Evolutionary conservation across 2,797 vertebrate genomes (phyloP).

Genomic region (Ptychadena robeensis): DNA sequence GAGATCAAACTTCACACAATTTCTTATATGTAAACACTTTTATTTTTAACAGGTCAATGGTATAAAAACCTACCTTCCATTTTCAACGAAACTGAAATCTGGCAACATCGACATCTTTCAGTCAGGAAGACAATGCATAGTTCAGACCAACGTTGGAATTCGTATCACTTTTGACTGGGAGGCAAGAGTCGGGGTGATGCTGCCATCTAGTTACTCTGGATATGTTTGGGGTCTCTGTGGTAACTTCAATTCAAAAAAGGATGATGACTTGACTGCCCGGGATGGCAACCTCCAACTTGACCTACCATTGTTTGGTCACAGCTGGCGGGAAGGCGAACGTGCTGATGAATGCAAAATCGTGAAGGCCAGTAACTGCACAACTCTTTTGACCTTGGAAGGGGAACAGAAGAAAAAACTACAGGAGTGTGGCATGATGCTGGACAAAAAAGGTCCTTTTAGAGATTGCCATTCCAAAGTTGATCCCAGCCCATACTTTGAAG

Average conservation of each 20-base stretch:
- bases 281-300: slow-evolving; percentile 58
- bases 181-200: slow-evolving; percentile 66
- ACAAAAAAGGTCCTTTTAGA: slow-evolving; percentile 71
- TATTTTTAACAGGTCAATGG: slow-evolving; percentile 69
- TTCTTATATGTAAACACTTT: not conserved
- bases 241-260: slow-evolving; percentile 71
- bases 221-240: slow-evolving; percentile 75
- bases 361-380: slow-evolving; percentile 65
- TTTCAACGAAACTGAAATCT: slow-evolving; percentile 26
- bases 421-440: slow-evolving; percentile 71
- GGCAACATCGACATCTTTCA: slow-evolving; percentile 66
- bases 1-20: too few species aligned
- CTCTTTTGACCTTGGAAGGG: slow-evolving; percentile 64
- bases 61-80: slow-evolving; percentile 66
- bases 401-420: slow-evolving; percentile 62
- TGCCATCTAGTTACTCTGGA: slow-evolving; percentile 72
- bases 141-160: slow-evolving; percentile 71
- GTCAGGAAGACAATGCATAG: slow-evolving; percentile 64
- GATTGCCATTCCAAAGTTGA: slow-evolving; percentile 68
- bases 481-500: slow-evolving; percentile 68
- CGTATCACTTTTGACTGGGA: slow-evolving; percentile 72
- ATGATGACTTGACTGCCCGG: slow-evolving; percentile 70
- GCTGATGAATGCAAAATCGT: slow-evolving; percentile 67
- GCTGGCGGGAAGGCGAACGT: slow-evolving; percentile 68
- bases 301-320: slow-evolving; percentile 68